These are phyloP conservation scores for Molossus alvarezi DNA, from an alignment of 2,797 vertebrate species.

Conservation along the genomic window DNA sequence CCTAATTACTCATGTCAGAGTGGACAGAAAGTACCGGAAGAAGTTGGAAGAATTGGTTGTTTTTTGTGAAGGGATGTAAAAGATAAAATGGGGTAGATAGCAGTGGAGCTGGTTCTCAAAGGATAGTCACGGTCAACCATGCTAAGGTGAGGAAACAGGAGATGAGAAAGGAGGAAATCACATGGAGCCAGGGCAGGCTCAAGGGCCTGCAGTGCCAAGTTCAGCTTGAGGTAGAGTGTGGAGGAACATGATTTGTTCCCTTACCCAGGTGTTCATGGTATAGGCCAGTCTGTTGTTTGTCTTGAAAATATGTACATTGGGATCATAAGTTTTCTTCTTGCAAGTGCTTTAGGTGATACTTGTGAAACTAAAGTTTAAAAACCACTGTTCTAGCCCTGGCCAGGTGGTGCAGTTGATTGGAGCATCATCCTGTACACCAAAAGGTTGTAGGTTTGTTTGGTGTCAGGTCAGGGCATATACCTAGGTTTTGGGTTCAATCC, in stretches of 20 bases:
- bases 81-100: background rate
- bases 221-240: background rate
- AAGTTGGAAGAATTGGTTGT: background rate
- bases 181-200: background rate
- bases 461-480: background rate
- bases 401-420: background rate
- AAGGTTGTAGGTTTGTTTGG: background rate
- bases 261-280: background rate
- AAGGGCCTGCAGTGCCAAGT: background rate
- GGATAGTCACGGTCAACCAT: background rate
- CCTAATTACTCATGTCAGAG: background rate
- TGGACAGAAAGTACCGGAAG: background rate
- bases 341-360: background rate
- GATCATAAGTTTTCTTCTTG: background rate
- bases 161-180: background rate
- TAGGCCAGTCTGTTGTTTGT: background rate
- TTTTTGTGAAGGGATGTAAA: background rate
- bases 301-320: background rate
- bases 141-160: background rate
- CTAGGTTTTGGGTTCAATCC: background rate
- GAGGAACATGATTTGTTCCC: background rate
- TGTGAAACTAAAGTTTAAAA: slow-evolving; percentile 23
- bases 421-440: background rate
- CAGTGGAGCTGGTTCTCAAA: background rate
- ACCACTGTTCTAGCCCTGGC: background rate